phyloP scores from a whole-genome alignment of 2,113 vertebrate genomes.

The Riparia riparia region DNA sequence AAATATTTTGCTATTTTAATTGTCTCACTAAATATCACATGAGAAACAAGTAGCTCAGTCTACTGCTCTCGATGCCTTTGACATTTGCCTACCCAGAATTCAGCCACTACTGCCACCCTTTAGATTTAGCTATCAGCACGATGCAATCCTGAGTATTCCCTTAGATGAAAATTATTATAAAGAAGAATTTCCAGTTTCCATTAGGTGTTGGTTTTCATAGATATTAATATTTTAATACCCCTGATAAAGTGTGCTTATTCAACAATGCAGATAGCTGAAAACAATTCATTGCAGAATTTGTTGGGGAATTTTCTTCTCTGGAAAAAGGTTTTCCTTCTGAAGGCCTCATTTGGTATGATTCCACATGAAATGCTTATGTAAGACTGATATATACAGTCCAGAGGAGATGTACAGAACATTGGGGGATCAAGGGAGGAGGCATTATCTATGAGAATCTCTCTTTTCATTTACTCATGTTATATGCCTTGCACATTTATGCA shows the following conservation, averaged over 20 bases:
- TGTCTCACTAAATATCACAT: background rate
- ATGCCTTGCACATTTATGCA: background rate
- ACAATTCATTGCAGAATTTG: background rate
- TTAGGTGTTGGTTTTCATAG: background rate
- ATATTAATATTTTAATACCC: background rate
- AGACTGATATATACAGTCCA: background rate
- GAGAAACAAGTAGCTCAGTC: background rate
- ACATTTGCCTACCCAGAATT: background rate
- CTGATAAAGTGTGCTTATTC: background rate
- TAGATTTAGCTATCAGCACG: background rate
- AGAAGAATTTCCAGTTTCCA: background rate
- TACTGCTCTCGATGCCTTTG: constrained; percentile 9
- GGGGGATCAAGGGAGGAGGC: background rate
- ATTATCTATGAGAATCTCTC: background rate
- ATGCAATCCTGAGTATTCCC: background rate
- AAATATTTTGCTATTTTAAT: background rate
- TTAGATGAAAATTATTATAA: background rate
- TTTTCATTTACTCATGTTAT: background rate
- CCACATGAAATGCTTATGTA: background rate
- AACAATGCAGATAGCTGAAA: background rate
- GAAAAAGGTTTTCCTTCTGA: background rate
- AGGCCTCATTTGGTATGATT: background rate
- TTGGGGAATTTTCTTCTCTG: background rate
- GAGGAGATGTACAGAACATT: background rate
- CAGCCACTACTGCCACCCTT: background rate